Conservation (phyloP, 2,888 invertebrate species). For the Bellardia pandia region DNA sequence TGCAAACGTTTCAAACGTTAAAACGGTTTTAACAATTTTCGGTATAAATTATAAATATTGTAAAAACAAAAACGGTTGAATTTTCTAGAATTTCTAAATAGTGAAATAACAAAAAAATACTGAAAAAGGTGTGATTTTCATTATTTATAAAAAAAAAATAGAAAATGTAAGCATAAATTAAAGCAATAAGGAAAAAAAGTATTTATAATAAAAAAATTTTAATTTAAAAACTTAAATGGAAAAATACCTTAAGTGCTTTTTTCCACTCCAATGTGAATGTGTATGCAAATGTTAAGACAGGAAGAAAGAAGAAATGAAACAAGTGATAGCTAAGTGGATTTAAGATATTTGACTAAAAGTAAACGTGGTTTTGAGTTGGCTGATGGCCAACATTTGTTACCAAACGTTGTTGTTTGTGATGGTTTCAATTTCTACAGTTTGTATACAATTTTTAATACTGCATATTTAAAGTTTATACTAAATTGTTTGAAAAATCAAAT, state of each 20-base stretch:
- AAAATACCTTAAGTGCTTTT: constrained; percentile 41
- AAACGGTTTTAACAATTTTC: constrained; percentile 48
- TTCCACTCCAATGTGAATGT: neutral
- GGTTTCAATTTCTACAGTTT: neutral
- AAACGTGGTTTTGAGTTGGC: constrained; percentile 60
- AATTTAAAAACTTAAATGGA: constrained; percentile 17
- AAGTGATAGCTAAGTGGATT: constrained; percentile 28
- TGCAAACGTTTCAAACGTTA: constrained; percentile 62
- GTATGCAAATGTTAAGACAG: constrained; percentile 26
- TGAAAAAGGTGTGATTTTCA: constrained; percentile 40
- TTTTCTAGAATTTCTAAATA: constrained; percentile 39
- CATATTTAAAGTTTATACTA: no score
- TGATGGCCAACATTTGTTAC: constrained; percentile 49
- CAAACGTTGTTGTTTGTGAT: constrained; percentile 22
- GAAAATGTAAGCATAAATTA: constrained; percentile 15
- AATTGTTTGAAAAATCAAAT: no score
- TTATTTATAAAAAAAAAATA: neutral
- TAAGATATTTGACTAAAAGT: constrained; percentile 36
- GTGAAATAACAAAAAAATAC: constrained; percentile 29
- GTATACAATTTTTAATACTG: no score
- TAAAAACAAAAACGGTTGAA: constrained; percentile 42
- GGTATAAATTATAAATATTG: neutral
- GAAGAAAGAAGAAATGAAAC: constrained; percentile 9
- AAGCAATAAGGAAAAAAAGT: neutral
- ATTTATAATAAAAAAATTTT: neutral